Conservation (phyloP, 2,888 invertebrate genomes). For the Nemotelus pantherinus region DNA sequence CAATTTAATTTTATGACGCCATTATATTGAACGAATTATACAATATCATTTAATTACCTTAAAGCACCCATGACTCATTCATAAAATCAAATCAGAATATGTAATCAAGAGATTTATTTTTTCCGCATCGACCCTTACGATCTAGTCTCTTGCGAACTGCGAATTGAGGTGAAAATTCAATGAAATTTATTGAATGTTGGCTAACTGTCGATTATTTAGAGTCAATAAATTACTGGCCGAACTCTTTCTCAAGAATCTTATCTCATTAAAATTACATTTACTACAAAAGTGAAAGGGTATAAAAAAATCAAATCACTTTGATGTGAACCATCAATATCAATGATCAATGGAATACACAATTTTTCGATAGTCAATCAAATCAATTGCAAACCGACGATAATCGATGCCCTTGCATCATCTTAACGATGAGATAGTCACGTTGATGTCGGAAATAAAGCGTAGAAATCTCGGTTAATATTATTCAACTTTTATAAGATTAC, state of each 20-base stretch:
- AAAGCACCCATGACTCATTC: too few relatives aligned
- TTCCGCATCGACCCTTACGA: neutral
- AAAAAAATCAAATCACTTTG: neutral
- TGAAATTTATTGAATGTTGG: neutral
- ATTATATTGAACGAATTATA: too few relatives aligned
- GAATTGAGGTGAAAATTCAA: neutral
- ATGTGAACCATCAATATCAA: neutral
- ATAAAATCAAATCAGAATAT: neutral
- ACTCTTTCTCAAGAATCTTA: neutral
- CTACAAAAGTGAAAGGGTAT: conserved; percentile 6
- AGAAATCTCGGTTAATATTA: too few relatives aligned
- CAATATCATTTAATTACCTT: too few relatives aligned
- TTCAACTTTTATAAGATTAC: too few relatives aligned
- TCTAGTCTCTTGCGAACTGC: neutral
- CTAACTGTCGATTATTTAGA: neutral
- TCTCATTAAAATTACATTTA: neutral
- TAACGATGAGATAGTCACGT: neutral
- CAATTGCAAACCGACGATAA: neutral
- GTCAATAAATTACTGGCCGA: neutral
- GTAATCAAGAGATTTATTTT: neutral
- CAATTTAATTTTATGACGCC: too few relatives aligned
- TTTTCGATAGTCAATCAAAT: neutral
- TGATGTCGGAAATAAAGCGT: too few relatives aligned
- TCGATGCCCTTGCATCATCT: neutral
- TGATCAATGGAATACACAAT: neutral